Evolutionary conservation across 2,113 vertebrate genomes (phyloP).

Genomic region (Engystomops pustulosus): DNA sequence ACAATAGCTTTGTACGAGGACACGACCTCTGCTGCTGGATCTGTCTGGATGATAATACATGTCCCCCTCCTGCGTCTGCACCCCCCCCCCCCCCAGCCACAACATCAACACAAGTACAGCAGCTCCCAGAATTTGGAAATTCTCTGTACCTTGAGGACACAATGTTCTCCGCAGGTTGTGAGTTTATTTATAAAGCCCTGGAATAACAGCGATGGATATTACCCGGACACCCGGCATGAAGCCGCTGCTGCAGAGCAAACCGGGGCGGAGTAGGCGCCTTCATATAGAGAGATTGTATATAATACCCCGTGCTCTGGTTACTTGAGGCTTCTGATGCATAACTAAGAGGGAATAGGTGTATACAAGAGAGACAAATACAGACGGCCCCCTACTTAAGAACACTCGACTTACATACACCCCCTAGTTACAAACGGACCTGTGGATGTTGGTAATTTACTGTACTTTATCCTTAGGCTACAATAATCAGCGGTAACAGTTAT

Average conservation of each 20-base stretch:
- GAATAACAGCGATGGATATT: conserved; percentile 10
- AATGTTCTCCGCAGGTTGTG: conserved; percentile 20
- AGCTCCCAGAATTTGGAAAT: not conserved
- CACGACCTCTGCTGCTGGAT: not conserved
- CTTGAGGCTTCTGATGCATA: not conserved
- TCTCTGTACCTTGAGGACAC: not conserved
- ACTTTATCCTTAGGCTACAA: too few relatives aligned
- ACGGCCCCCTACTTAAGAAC: too few relatives aligned
- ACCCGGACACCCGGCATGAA: not conserved
- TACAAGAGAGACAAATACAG: not conserved
- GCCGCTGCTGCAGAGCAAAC: not conserved
- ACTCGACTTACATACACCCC: too few relatives aligned
- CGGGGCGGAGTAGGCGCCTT: not conserved
- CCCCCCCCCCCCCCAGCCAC: too few relatives aligned
- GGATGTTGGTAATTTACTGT: too few relatives aligned
- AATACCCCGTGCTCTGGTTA: not conserved
- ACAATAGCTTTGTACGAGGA: not conserved
- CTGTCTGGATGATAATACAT: not conserved
- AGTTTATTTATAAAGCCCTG: conserved; percentile 26
- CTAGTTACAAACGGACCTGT: too few relatives aligned
- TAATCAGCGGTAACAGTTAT: too few relatives aligned
- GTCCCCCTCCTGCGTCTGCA: not conserved
- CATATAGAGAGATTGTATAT: not conserved
- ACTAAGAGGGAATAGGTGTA: not conserved
- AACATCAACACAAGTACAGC: not conserved